Base-by-base conservation (phyloP, 2,797 vertebrate species). In the Labroides dimidiatus region DNA sequence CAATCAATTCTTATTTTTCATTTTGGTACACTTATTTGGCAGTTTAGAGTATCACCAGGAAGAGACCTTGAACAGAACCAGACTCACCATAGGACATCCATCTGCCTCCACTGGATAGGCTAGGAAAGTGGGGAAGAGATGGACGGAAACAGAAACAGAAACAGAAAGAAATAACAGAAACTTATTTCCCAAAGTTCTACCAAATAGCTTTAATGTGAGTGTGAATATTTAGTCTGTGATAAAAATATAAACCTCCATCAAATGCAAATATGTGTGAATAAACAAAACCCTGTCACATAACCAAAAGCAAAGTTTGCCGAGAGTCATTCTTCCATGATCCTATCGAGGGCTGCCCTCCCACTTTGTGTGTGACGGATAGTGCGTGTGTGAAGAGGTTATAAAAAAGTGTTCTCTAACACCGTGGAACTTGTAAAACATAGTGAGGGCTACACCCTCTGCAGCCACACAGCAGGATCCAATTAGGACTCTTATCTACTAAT, bases 401-500 rank as follows among this genome's bases (percentile, higher is more conserved):
- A 84, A 91, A 84, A 85, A 90, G 78, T 84, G 74, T 74, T 85
- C 90, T 84, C 91, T 78, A 81, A 90, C 87, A 89, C 80, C 8
- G 57, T 85, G 82, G 64, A 87, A 89, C 89, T 92, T 92, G 91
- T 93, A 91, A 92, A 93, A 91, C 88, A 90, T 72, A 85, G 89
- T 52, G 19, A 85, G 76, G 88, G 86, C 86, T 91, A 81, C 87
- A 88, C 89, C 88, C 90, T 90, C 86, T 91, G 82, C 86, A 90
- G 88, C 89, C 88, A 87, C 87, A 87, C 91, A 93, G 87, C 89
- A 93, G 90, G 90, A 92, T 92, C 88, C 86, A 92, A 93, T 93
- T 92, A 93, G 80, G 88, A 91, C 88, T 89, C 89, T 94, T 91
- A 94, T 93, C 91, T 92, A 87, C 91, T 93, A 91, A 96, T 96